Evolutionary conservation across 2,797 vertebrate species (phyloP).

Genomic region (Tolypeutes matacus): DNA sequence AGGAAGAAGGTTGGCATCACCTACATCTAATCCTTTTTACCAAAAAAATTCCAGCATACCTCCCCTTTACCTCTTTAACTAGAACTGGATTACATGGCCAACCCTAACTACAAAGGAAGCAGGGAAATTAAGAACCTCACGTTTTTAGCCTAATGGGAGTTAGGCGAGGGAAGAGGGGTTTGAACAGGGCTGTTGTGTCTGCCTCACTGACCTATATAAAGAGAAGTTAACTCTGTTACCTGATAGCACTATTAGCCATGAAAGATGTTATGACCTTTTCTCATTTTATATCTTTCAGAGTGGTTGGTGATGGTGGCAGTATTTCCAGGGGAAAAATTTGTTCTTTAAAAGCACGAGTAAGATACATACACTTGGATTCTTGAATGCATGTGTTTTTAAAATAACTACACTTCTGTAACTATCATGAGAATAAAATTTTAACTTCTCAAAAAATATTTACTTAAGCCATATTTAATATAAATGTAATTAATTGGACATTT

Average conservation of each 20-base stretch:
- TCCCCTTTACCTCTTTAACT: not conserved
- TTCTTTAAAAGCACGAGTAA: slow-evolving; percentile 96
- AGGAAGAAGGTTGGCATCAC: not conserved
- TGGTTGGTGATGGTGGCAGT: slow-evolving; percentile 83
- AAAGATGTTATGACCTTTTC: not conserved
- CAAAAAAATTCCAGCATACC: not conserved
- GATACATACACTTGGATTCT: slow-evolving; percentile 77
- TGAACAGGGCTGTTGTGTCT: slow-evolving; percentile 12
- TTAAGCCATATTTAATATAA: slow-evolving; percentile 1
- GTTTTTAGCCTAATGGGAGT: not conserved
- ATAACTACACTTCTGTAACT: slow-evolving; percentile 29
- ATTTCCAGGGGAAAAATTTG: slow-evolving; percentile 91
- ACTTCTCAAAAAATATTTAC: slow-evolving; percentile 36
- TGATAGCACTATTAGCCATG: not conserved
- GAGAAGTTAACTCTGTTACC: slow-evolving; percentile 7
- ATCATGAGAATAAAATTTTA: slow-evolving; percentile 20
- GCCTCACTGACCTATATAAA: not conserved
- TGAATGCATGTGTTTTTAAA: slow-evolving; percentile 48
- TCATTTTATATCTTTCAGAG: slow-evolving; percentile 81
- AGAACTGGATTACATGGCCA: not conserved
- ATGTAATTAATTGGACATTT: slow-evolving; percentile 5
- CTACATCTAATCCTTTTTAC: not conserved
- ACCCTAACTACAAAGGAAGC: not conserved
- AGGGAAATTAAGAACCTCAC: not conserved
- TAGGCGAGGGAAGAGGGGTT: not conserved